Evolutionary conservation across 2,113 vertebrate species (phyloP), one percentile per base, ranked within the genome.

Genomic region (Anoura caudifer): DNA sequence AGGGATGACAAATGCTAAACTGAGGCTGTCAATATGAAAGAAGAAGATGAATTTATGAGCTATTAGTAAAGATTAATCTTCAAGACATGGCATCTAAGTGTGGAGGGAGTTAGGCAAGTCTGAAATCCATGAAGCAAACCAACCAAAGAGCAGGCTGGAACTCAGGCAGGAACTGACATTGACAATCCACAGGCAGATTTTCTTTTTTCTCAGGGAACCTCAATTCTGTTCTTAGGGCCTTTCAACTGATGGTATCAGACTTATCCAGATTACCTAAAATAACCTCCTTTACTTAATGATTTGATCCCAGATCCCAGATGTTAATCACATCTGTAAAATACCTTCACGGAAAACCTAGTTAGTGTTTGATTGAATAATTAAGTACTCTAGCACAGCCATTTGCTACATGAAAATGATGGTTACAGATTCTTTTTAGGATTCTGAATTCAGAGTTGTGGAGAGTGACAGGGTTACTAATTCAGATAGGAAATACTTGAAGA

Each of bases 261-360:
- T 47, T 31, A 81, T 70, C 26, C 38, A 89, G 43, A 36, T 52
- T 26, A 88, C 52, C 22, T 43, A 83, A 43, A 94, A 89, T 43
- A 65, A 91, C 50, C 43, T 63, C 52, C 26, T n/a, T 80, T 73
- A 70, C 10, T 70, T 45, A 76, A 38, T 85, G 33, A 65, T 50
- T n/a, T 87, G 50, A 92, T 70, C 52, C 5, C 41, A 92, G 50
- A 92, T 76, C 52, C 5, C 41, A 92, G n/a, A 5, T 59, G 11
- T 59, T 96, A 87, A 56, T 90, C 67, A 31, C 22, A 85, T 61
- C 50, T 88, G 80, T 50, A 91, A 85, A 91, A 94, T 38, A 63
- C 33, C 43, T 56, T 76, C 22, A 70, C 6, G 63, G 63, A 85
- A 59, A 11, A 61, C 56, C 47, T 75, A 45, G 26, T 73, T 79